These are phyloP conservation scores for Saiga tatarica DNA, from an alignment of 2,113 vertebrate species.

Conservation along the genomic window DNA sequence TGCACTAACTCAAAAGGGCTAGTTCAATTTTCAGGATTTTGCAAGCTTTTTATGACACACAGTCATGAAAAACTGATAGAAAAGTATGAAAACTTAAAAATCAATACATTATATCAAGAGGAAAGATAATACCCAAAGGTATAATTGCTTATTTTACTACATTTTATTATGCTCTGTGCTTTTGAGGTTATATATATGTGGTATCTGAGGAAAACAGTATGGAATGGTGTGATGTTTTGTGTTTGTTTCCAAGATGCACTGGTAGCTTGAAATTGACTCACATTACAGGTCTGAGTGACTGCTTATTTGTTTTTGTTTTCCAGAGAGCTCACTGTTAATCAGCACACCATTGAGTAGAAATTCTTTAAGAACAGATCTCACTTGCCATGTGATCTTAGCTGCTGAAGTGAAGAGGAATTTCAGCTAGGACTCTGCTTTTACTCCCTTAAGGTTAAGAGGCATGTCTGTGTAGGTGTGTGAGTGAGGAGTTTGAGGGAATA, in stretches of 20 bases:
- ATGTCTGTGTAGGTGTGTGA: accelerated
- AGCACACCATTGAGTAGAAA: neutral
- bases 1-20: neutral
- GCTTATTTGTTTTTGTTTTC: neutral
- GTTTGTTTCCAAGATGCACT: neutral
- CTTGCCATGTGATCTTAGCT: neutral
- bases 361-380: neutral
- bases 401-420: neutral
- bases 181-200: neutral
- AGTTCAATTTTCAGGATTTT: neutral
- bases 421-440: neutral
- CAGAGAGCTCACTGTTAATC: neutral
- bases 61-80: neutral
- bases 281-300: neutral
- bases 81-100: neutral
- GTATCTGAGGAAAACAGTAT: neutral
- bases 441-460: neutral
- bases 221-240: neutral
- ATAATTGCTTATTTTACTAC: neutral
- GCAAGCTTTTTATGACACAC: neutral
- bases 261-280: neutral
- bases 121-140: neutral
- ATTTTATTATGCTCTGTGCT: neutral
- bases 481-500: neutral
- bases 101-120: neutral